Conservation (phyloP, 2,888 invertebrate genomes). For the Asteroscopus sphinx region DNA sequence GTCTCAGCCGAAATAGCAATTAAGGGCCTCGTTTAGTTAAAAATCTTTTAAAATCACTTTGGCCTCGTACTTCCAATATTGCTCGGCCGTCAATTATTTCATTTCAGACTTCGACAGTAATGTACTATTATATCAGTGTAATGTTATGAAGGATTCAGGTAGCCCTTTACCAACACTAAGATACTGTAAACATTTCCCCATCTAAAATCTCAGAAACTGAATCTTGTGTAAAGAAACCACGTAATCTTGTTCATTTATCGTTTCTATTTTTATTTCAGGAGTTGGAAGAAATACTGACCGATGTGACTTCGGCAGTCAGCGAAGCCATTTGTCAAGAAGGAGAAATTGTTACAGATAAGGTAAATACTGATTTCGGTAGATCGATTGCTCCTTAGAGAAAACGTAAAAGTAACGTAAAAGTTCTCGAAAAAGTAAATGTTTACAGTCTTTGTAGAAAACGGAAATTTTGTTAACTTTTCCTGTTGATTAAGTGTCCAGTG, state of each 20-base stretch:
- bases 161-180: background rate
- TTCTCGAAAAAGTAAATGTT: constrained; percentile 2
- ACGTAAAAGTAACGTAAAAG: constrained; percentile 10
- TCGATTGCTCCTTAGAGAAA: constrained; percentile 22
- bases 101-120: too few species aligned
- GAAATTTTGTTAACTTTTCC: constrained; percentile 18
- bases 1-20: too few species aligned
- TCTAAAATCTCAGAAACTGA: background rate
- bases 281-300: constrained; percentile 97
- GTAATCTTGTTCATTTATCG: constrained; percentile 17
- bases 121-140: too few species aligned
- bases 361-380: constrained; percentile 78
- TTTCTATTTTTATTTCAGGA: constrained; percentile 91
- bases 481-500: constrained; percentile 5
- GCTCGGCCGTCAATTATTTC: too few species aligned
- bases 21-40: too few species aligned
- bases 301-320: constrained; percentile 96
- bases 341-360: constrained; percentile 95
- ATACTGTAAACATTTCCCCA: constrained; percentile 3
- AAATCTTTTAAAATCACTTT: too few species aligned
- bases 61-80: too few species aligned
- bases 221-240: background rate
- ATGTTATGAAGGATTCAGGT: constrained; percentile 1
- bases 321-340: constrained; percentile 97
- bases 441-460: constrained; percentile 5